Percentiles rank a stretch among this genome's conserved stretches.
Evolutionary conservation across 1,140 invertebrate species (phyloP).

Genomic region (Holotrichia oblita): DNA sequence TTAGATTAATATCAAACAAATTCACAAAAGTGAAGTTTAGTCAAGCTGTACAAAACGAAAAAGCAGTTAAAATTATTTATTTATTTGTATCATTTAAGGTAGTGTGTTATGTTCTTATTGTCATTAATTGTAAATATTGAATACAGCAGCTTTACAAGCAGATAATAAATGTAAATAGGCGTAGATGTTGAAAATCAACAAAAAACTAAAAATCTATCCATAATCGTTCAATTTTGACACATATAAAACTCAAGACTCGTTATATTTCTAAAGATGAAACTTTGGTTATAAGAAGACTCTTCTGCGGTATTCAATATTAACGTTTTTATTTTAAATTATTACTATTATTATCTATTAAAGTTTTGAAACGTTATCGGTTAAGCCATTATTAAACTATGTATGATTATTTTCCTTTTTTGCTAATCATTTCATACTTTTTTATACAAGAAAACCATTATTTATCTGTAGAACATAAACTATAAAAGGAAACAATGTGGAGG

Average conservation of each 20-base stretch:
- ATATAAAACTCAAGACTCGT: too few relatives aligned
- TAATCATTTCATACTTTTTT: constrained; percentile 22
- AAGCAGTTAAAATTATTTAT: constrained; percentile 45
- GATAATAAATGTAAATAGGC: background rate
- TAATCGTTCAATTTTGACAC: too few relatives aligned
- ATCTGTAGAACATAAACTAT: background rate
- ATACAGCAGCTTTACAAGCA: background rate
- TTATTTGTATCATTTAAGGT: constrained; percentile 3
- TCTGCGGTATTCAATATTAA: constrained; percentile 24
- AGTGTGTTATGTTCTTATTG: constrained; percentile 27
- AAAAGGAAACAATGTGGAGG: background rate
- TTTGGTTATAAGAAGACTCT: background rate
- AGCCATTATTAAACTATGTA: constrained; percentile 8
- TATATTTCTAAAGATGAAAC: background rate
- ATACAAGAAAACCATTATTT: background rate
- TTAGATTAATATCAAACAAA: constrained; percentile 2
- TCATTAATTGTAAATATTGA: background rate
- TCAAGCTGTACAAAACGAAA: constrained; percentile 43
- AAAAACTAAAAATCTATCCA: background rate
- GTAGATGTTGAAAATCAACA: background rate
- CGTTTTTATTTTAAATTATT: constrained; percentile 48
- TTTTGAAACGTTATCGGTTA: constrained; percentile 2
- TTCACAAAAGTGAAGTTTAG: constrained; percentile 43
- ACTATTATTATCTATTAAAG: constrained; percentile 24
- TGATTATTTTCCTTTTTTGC: background rate